phyloP scores from a whole-genome alignment of 2,888 invertebrate genomes.

The Pseudoips prasinana region DNA sequence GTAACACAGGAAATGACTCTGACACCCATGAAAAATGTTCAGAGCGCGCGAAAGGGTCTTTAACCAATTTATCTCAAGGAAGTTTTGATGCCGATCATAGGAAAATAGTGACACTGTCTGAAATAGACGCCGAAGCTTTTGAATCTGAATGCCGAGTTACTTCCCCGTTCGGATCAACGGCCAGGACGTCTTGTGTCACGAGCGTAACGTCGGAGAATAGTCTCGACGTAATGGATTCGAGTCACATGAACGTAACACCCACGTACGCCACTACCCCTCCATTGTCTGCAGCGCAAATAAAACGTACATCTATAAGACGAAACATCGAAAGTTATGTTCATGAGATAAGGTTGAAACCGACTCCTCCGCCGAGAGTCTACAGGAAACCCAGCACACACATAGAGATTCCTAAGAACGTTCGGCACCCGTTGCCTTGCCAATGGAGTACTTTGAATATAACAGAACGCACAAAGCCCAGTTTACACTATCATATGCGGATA shows the following conservation, averaged over 20 bases:
- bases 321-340: slow-evolving; percentile 69
- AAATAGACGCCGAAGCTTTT: slow-evolving; percentile 83
- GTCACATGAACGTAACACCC: slow-evolving; percentile 75
- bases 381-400: slow-evolving; percentile 73
- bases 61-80: slow-evolving; percentile 53
- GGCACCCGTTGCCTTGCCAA: slow-evolving; percentile 63
- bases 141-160: slow-evolving; percentile 88
- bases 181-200: slow-evolving; percentile 84
- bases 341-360: slow-evolving; percentile 68
- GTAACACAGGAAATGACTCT: slow-evolving; percentile 59
- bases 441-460: slow-evolving; percentile 78
- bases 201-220: slow-evolving; percentile 82
- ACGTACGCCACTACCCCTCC: slow-evolving; percentile 71
- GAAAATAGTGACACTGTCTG: slow-evolving; percentile 76
- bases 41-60: slow-evolving; percentile 48
- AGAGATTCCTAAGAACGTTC: slow-evolving; percentile 73
- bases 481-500: slow-evolving; percentile 79
- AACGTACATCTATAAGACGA: slow-evolving; percentile 73
- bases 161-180: slow-evolving; percentile 88
- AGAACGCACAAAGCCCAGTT: slow-evolving; percentile 70
- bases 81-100: slow-evolving; percentile 53
- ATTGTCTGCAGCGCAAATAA: slow-evolving; percentile 70
- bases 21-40: slow-evolving; percentile 61
- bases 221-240: slow-evolving; percentile 78
- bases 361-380: slow-evolving; percentile 71